Evolutionary conservation across 2,888 invertebrate genomes (phyloP).

Genomic region (Hydrotaea cyrtoneurina): DNA sequence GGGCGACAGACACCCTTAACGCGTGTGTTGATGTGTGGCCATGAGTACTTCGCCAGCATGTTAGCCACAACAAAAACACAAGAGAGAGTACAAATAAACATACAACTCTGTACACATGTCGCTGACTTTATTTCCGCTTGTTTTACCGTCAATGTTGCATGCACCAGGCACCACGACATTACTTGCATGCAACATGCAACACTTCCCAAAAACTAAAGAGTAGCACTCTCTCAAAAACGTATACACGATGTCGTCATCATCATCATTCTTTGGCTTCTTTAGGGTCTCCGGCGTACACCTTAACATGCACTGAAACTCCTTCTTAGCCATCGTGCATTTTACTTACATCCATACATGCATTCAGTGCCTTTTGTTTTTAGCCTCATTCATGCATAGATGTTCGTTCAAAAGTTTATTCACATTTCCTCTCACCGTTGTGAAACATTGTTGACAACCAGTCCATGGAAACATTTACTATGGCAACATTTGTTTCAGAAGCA

Average conservation of each 20-base stretch:
- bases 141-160: neutral
- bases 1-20: conserved; percentile 14
- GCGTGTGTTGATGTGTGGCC: neutral
- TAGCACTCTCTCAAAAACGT: neutral
- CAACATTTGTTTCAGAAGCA: conserved; percentile 44
- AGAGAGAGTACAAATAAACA: neutral
- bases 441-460: neutral
- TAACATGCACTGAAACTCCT: neutral
- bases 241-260: conserved; percentile 12
- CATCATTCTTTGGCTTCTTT: neutral
- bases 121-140: neutral
- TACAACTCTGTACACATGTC: neutral
- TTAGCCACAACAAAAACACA: neutral
- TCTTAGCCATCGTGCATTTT: neutral
- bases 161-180: neutral
- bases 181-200: conserved; percentile 33
- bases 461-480: conserved; percentile 27
- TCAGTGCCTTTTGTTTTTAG: neutral
- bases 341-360: neutral
- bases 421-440: conserved; percentile 1
- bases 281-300: neutral
- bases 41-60: neutral
- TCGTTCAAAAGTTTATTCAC: conserved; percentile 56
- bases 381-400: neutral
- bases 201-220: neutral